phyloP scores from a whole-genome alignment of 2,113 vertebrate species.

The Rhabdornis inornatus region DNA sequence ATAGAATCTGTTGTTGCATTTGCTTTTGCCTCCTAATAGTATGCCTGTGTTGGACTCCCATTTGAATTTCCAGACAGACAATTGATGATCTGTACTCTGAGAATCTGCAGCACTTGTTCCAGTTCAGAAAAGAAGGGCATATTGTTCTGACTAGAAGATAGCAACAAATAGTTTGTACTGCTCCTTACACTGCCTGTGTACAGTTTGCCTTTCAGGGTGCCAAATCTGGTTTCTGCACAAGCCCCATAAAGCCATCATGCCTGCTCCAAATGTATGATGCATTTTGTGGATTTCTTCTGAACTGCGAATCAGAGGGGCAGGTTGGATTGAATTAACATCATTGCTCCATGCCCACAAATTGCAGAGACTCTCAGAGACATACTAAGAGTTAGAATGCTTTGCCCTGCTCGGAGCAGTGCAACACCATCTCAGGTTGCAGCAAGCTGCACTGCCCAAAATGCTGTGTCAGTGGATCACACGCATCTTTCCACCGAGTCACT shows the following conservation, averaged over 20 bases:
- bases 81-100: background rate
- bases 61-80: background rate
- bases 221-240: background rate
- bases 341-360: background rate
- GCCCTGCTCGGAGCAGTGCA: background rate
- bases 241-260: background rate
- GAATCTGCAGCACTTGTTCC: background rate
- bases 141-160: background rate
- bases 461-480: background rate
- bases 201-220: background rate
- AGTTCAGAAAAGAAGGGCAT: background rate
- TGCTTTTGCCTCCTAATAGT: background rate
- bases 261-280: background rate
- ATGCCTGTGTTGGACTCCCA: background rate
- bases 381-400: background rate
- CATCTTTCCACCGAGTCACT: background rate
- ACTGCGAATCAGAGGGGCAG: background rate
- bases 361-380: background rate
- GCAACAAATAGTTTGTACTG: background rate
- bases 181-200: background rate
- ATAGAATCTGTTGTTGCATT: background rate
- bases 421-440: background rate
- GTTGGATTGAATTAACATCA: background rate
- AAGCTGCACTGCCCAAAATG: background rate
- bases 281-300: background rate